Percentiles rank a stretch among this genome's conserved stretches.
phyloP scores from a whole-genome alignment of 2,797 vertebrate genomes.

The Rhodeus uyekii region DNA sequence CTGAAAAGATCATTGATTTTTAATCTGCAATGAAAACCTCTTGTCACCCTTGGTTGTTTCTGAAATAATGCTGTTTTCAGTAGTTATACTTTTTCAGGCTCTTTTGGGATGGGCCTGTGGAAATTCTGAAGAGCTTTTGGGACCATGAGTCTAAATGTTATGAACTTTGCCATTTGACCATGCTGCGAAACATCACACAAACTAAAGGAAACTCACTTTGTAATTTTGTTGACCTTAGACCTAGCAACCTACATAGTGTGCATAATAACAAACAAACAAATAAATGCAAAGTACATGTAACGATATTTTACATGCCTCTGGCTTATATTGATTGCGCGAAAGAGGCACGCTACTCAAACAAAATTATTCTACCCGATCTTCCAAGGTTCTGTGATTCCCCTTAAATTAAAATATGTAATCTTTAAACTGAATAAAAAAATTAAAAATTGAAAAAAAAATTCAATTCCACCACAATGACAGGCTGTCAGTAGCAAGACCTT shows the following conservation, averaged over 20 bases:
- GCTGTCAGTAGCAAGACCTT: constrained; percentile 45
- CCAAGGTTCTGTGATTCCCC: constrained; percentile 28
- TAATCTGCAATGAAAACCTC: constrained; percentile 63
- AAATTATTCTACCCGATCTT: constrained; percentile 35
- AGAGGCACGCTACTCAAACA: constrained; percentile 42
- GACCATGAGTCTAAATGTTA: constrained; percentile 32
- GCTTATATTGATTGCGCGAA: constrained; percentile 54
- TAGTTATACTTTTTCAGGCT: constrained; percentile 54
- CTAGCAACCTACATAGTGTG: constrained; percentile 9
- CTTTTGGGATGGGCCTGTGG: constrained; percentile 43
- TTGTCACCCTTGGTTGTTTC: constrained; percentile 62
- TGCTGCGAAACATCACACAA: constrained; percentile 25
- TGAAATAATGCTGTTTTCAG: constrained; percentile 61
- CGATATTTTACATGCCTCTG: constrained; percentile 40
- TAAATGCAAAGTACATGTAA: constrained; percentile 43
- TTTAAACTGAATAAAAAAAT: constrained; percentile 17
- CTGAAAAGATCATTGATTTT: constrained; percentile 65
- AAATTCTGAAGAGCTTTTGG: constrained; percentile 39
- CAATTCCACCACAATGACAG: constrained; percentile 47
- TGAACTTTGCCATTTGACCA: constrained; percentile 44
- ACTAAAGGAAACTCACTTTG: constrained; percentile 28
- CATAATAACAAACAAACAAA: constrained; percentile 44
- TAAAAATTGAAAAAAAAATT: constrained; percentile 21
- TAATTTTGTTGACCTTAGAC: constrained; percentile 5
- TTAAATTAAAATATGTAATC: constrained; percentile 40